Percentiles rank a stretch among this genome's conserved stretches.
Evolutionary conservation across 2,113 vertebrate genomes (phyloP).

Genomic region (Hemicordylus capensis): DNA sequence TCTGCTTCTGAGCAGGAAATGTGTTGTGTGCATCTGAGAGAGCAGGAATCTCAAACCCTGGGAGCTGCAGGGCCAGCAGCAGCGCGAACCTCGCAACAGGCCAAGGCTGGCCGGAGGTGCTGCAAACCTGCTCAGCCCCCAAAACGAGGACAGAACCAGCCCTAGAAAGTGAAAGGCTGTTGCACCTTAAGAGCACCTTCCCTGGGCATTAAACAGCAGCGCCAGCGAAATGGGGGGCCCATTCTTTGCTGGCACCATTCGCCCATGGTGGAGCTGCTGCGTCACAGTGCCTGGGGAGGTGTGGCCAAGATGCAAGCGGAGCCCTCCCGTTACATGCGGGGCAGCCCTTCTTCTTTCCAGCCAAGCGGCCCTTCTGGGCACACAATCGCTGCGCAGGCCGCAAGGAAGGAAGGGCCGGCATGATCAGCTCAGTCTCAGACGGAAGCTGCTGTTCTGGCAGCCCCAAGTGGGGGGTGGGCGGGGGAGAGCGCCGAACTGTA

Average conservation of each 20-base stretch:
- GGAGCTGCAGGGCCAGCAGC: background rate
- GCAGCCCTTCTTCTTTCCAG: too few relatives aligned
- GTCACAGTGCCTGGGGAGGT: too few relatives aligned
- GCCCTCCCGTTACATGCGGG: too few relatives aligned
- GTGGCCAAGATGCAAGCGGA: too few relatives aligned
- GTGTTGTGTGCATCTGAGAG: accelerated
- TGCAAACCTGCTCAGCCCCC: background rate
- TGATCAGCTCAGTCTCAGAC: background rate
- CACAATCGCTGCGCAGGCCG: too few relatives aligned
- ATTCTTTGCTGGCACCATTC: background rate
- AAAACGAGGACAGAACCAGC: background rate
- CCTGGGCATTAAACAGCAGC: background rate
- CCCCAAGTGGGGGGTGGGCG: background rate
- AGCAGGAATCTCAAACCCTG: background rate
- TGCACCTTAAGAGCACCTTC: background rate
- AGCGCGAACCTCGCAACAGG: accelerated
- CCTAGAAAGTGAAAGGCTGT: background rate
- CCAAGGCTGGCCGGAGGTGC: background rate
- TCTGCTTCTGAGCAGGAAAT: background rate
- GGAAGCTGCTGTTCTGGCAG: background rate
- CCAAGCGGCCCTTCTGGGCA: too few relatives aligned
- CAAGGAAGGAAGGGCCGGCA: background rate
- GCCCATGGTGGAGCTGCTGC: too few relatives aligned
- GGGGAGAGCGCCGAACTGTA: background rate
- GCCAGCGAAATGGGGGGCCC: too few relatives aligned